A percentile compares a stretch with the other conserved stretches of the same genome.
phyloP scores from a whole-genome alignment of 2,113 vertebrate species.

The Muntiacus muntjak region DNA sequence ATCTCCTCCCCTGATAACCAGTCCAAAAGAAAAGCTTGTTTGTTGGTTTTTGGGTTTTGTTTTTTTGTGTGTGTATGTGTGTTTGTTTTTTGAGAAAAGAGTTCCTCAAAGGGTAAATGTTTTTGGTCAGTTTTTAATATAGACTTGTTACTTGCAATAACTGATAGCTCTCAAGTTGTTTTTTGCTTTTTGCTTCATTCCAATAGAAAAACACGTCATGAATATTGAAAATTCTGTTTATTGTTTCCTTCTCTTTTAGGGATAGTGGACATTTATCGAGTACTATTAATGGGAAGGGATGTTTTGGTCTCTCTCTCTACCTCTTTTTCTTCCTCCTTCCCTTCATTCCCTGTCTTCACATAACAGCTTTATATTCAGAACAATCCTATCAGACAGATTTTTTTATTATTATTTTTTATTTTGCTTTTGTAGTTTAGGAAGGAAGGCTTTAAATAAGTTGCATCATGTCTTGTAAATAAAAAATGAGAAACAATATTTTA shows the following conservation, averaged over 20 bases:
- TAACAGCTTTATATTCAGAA: background rate
- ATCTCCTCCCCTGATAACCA: background rate
- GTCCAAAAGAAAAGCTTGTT: background rate
- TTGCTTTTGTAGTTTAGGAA: background rate
- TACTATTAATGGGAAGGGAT: background rate
- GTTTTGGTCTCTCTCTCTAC: background rate
- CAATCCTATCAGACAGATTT: background rate
- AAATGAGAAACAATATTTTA: background rate
- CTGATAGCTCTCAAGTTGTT: background rate
- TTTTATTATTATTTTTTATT: background rate
- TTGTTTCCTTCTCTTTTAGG: background rate
- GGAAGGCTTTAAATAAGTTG: background rate
- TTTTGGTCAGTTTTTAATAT: background rate
- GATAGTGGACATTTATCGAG: background rate
- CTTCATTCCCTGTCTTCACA: background rate
- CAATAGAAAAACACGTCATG: background rate
- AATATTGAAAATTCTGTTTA: background rate
- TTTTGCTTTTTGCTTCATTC: background rate
- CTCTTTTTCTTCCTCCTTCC: background rate
- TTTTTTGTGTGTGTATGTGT: background rate
- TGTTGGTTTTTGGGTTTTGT: background rate
- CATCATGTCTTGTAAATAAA: background rate
- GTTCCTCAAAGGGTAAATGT: background rate
- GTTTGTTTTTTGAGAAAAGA: background rate
- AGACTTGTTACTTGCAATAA: background rate